Evolutionary conservation across 2,113 vertebrate species (phyloP).

Genomic region (Dromaius novaehollandiae): DNA sequence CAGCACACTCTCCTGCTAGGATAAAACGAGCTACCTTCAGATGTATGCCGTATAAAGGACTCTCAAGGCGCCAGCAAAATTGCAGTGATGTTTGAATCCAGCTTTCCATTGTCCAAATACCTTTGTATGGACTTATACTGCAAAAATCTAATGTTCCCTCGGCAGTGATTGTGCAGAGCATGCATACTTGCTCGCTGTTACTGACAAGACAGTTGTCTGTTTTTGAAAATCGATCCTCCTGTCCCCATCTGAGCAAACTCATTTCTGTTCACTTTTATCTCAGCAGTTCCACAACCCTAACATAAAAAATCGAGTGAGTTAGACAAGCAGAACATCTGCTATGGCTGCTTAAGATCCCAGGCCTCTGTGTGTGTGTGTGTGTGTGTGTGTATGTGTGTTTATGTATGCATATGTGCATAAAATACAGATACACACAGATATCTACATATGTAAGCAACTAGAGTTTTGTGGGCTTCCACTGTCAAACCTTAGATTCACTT

Average conservation of each 20-base stretch:
- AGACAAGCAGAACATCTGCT: not conserved
- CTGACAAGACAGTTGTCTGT: not conserved
- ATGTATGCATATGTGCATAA: not conserved
- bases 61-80: not conserved
- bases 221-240: not conserved
- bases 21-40: not conserved
- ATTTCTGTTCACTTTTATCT: not conserved
- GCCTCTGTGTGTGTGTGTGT: not conserved
- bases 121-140: not conserved
- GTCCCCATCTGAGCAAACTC: not conserved
- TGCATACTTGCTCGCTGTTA: not conserved
- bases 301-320: not conserved
- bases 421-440: not conserved
- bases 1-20: not conserved
- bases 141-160: not conserved
- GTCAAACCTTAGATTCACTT: not conserved
- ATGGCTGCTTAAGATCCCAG: not conserved
- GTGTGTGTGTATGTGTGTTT: too few species aligned
- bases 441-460: rapidly evolving
- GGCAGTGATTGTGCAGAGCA: not conserved
- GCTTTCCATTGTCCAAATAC: not conserved
- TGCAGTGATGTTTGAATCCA: not conserved
- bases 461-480: not conserved
- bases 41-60: not conserved
- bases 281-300: not conserved